phyloP scores from a whole-genome alignment of 1,140 invertebrate genomes.

The Belonocnema kinseyi region DNA sequence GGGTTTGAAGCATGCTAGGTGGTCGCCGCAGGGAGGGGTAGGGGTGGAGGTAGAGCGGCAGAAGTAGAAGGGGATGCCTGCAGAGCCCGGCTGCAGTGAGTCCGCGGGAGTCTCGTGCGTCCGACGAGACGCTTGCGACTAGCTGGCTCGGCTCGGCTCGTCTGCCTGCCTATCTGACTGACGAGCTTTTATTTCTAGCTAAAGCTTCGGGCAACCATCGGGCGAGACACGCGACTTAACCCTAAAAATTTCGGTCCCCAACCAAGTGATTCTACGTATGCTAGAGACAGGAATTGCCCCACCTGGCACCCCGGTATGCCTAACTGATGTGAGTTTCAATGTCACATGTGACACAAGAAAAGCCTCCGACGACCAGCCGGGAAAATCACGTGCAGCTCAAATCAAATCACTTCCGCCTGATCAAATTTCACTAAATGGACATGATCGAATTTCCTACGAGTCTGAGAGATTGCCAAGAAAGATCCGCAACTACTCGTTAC shows the following conservation, averaged over 20 bases:
- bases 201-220: slow-evolving; percentile 40
- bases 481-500: background rate
- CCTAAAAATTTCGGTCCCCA: slow-evolving; percentile 35
- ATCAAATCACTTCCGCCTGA: background rate
- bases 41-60: slow-evolving; percentile 51
- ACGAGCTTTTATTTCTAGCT: background rate
- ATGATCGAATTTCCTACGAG: background rate
- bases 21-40: slow-evolving; percentile 53
- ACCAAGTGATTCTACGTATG: slow-evolving; percentile 41
- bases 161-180: background rate
- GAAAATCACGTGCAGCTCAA: background rate
- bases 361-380: background rate
- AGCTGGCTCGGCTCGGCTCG: slow-evolving; percentile 25
- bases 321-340: slow-evolving; percentile 11
- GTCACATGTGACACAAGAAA: slow-evolving; percentile 17
- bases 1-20: slow-evolving; percentile 51
- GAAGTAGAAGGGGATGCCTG: slow-evolving; percentile 66
- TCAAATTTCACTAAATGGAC: slow-evolving; percentile 3
- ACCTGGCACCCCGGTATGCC: background rate
- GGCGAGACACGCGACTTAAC: slow-evolving; percentile 52
- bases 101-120: slow-evolving; percentile 71
- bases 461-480: slow-evolving; percentile 1
- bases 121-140: slow-evolving; percentile 38
- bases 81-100: slow-evolving; percentile 73
- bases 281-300: background rate